Evolutionary conservation across 2,797 vertebrate species (phyloP), one percentile per base, ranked within the genome.

Genomic region (Diceros bicornis): DNA sequence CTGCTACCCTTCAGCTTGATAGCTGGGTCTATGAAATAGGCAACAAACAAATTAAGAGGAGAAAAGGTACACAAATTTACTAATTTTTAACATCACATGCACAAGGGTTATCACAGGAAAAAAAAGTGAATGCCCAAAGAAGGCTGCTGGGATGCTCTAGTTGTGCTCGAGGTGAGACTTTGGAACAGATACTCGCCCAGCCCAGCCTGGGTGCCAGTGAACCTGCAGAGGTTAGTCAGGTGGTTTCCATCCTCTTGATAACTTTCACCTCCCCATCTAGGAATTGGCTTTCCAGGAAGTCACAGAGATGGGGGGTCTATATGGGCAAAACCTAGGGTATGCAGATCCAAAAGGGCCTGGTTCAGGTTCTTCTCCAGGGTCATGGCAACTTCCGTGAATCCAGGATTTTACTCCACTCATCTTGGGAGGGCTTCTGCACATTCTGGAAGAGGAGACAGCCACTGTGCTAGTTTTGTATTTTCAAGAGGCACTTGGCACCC

Each of bases 401-500:
- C 41, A 16, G 11, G 23, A 32, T 37, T 77, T 52, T 47, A 47
- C n/a, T 25, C 8, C 11, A 34, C 44, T 89, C 25, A 4, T 52
- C 7, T 21, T 21, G 17, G 4, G 7, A 50, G 1, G 7, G 72
- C 44, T 41, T 78, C 44, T 52, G 4, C 29, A 52, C 59, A 37
- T 66, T 29, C 29, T 11, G 6, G 23, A 34, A 69, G 29, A 55
- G 9, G 34, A 27, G 18, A 1, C 34, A 27, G 27, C 27, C 37
- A 20, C 25, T 4, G 20, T 6, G 10, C 20, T 18, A 12, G 29
- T 77, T 13, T 21, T 23, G 18, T 25, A 47, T 61, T 29, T 16
- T 47, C 32, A 0, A 12, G n/a, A n/a, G n/a, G n/a, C 1, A 2
- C 44, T 23, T 20, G 21, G 7, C 4, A 2, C 0, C 2, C 7